Base-by-base conservation (phyloP, 92 coral and sea anemone species). In the Epizoanthus stellaris region DNA sequence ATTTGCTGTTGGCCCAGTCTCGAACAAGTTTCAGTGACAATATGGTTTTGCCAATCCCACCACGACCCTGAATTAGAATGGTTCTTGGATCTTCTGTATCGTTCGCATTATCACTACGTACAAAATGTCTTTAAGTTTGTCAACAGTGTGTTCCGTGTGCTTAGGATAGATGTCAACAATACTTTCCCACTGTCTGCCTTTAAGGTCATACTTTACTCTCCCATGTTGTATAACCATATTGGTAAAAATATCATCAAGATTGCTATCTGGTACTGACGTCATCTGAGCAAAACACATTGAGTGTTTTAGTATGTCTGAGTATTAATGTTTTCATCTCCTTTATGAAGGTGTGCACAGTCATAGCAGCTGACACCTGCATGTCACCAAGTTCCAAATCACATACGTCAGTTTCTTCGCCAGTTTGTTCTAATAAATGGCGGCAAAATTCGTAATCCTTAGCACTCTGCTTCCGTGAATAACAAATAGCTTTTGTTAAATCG, bases 31-130 rank as follows among this genome's bases (percentile, higher is more conserved):
- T 91, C 56, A 67, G 90, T 16, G 76, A 75, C 52, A 90, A 82
- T n/a, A 86, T 62, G 49, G 85, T 53, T 57, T 90, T 90, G 61
- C 93, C 93, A 67, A 90, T 90, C 7, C 93, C 93, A 36, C 85
- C 87, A 65, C 87, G 87, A 13, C 93, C 93, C 49, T 57, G 80
- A 15, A 91, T 23, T 6, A 87, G 86, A 85, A 91, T 88, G 17
- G 80, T 87, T 19, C 76, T 89, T 9, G 94, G 94, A 61, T 76
- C 77, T 3, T n/a, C 12, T 6, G 40, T 54, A 11, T 14, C 88
- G 0, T 7, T 42, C 17, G 47, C 30, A 5, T 12, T 2, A 5
- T 49, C 40, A 59, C 43, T 25, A 12, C 82, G 80, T 73, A 85
- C 82, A 73, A 73, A 17, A 73, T 1, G 1, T n/a, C 60, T 73